These are phyloP conservation scores for Peromyscus melanophrys DNA, from an alignment of 2,797 vertebrate species.

Conservation along the genomic window DNA sequence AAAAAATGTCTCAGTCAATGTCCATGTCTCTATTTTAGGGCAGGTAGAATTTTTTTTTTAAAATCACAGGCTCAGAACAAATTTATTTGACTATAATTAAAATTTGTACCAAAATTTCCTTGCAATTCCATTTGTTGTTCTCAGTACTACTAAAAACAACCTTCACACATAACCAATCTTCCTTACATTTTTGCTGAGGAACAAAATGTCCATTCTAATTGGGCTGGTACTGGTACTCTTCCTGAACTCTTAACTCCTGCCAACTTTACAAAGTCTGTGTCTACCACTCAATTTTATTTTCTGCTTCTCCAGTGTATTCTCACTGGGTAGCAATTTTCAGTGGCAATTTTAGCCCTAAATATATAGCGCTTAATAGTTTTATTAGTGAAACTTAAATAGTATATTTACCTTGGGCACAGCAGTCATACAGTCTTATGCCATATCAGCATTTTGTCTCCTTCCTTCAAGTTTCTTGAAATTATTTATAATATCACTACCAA, in stretches of 20 bases:
- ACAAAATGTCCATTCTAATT: neutral
- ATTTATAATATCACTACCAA: neutral
- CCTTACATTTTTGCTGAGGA: neutral
- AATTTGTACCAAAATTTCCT: neutral
- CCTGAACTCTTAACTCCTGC: neutral
- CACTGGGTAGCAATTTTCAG: slow-evolving; percentile 10
- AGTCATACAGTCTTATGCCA: neutral
- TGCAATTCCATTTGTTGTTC: neutral
- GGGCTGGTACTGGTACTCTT: neutral
- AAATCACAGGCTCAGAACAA: neutral
- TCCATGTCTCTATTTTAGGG: neutral
- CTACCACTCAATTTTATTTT: slow-evolving; percentile 16
- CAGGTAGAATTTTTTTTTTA: neutral
- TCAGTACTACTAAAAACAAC: neutral
- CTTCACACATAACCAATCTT: neutral
- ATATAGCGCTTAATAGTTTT: neutral
- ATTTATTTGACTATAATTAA: neutral
- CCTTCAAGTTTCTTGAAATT: neutral
- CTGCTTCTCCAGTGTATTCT: neutral
- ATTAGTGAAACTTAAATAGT: slow-evolving; percentile 3
- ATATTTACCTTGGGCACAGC: neutral
- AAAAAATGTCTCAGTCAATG: neutral
- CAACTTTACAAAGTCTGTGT: neutral
- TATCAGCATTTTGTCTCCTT: neutral
- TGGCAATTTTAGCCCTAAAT: slow-evolving; percentile 3